Percentiles rank a stretch among this genome's conserved stretches.
Conservation (phyloP, 2,888 invertebrate genomes). For the Diabrotica balteata region DNA sequence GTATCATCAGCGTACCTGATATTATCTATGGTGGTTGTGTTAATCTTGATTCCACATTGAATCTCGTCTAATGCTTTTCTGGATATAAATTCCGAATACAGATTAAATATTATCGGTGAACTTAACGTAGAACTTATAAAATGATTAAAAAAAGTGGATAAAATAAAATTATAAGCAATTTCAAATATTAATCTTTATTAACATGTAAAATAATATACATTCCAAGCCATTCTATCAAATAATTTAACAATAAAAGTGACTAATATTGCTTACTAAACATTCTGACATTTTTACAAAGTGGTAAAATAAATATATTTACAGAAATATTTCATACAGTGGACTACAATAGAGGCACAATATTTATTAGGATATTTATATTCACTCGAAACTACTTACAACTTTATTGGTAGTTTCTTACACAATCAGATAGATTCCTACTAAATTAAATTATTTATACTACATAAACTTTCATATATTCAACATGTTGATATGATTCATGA, state of each 20-base stretch:
- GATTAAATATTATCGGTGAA: too few species aligned
- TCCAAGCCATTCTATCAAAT: constrained; percentile 45
- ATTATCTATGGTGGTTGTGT: too few species aligned
- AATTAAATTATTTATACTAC: constrained; percentile 1
- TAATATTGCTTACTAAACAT: constrained; percentile 51
- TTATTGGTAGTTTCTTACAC: constrained; percentile 1
- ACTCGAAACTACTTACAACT: constrained; percentile 13
- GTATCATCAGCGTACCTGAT: too few species aligned
- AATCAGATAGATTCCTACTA: neutral
- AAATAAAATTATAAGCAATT: neutral
- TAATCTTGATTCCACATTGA: too few species aligned
- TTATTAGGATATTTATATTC: constrained; percentile 34
- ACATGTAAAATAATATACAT: constrained; percentile 49
- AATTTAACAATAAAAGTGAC: constrained; percentile 42
- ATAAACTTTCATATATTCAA: neutral
- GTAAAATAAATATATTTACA: constrained; percentile 39
- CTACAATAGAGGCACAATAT: constrained; percentile 41
- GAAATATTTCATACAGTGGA: constrained; percentile 35
- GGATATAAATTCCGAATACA: too few species aligned
- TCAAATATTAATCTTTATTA: constrained; percentile 40
- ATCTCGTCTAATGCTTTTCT: too few species aligned
- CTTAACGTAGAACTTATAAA: too few species aligned
- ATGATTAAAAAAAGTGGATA: neutral
- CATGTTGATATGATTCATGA: neutral
- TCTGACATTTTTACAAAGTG: constrained; percentile 38